Base-by-base conservation (phyloP, 2,113 vertebrate genomes). In the Opisthocomus hoazin region DNA sequence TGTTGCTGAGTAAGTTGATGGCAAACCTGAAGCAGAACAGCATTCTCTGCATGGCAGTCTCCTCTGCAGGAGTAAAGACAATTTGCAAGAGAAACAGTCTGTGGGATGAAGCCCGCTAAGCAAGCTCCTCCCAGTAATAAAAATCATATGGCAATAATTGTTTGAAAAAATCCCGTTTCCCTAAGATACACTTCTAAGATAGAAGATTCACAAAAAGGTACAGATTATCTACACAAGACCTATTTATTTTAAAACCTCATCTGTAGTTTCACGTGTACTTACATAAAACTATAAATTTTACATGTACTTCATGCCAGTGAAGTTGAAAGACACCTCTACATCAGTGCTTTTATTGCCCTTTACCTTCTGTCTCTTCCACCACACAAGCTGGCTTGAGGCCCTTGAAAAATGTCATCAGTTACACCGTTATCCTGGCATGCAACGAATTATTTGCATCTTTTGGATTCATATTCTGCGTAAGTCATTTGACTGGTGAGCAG, bases 71-170 rank as follows among this genome's bases (percentile, higher is more conserved):
- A 58, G 46, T 3, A 46, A 65, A 70, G 63, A 69, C 22, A 80
- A 58, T 24, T 64, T 32, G 11, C 27, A 88, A n/a, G 48, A 58
- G n/a, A 29, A 82, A 56, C 0, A 70, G 43, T 64, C 39, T 39
- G 68, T 54, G 60, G 86, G 45, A 84, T 37, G 32, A 34, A 78
- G 58, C 23, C n/a, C 78, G 43, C 64, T 82, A 86, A 93, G 78
- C 75, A 64, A 84, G 74, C 70, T 68, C 74, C 81, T 87, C 61
- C 46, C 66, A 45, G 45, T 64, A 89, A 80, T 80, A 19, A 48
- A 94, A 84, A 45, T 80, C 56, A 32, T 30, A 93, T 5, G 36
- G 89, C 73, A 87, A 80, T 32, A 91, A 70, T 2, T 65, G 56
- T 69, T 70, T 82, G 45, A 37, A 46, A 86, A 77, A 56, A 24